A percentile compares a stretch with the other conserved stretches of the same genome.
phyloP scores from a whole-genome alignment of 2,113 vertebrate genomes.

The Hydrochoerus hydrochaeris region DNA sequence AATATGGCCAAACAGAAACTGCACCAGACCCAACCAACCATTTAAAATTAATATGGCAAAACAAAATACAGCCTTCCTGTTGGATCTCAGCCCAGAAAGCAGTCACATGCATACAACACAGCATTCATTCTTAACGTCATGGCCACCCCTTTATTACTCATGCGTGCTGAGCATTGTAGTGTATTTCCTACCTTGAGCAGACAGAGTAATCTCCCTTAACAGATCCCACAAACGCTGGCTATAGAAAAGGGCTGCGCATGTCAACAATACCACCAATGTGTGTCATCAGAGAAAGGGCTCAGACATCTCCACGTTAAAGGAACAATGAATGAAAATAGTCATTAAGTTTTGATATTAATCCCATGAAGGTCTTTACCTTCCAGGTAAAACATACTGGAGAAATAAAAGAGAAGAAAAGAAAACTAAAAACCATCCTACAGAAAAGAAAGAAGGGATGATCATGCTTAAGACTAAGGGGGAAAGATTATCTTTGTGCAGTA shows the following conservation, averaged over 20 bases:
- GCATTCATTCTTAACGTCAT: background rate
- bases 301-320: background rate
- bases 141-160: accelerated
- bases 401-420: background rate
- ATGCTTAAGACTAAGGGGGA: background rate
- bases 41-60: slow-evolving; percentile 5
- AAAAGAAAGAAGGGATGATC: background rate
- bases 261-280: background rate
- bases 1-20: background rate
- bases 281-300: background rate
- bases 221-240: background rate
- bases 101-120: background rate
- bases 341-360: background rate
- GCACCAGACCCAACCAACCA: background rate
- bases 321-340: background rate
- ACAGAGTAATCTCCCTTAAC: background rate
- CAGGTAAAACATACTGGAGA: background rate
- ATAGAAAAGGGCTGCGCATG: background rate
- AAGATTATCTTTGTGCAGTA: background rate
- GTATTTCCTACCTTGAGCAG: background rate
- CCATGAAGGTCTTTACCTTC: background rate
- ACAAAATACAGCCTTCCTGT: background rate
- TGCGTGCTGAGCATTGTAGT: background rate
- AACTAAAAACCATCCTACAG: background rate
- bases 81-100: background rate